Conservation (phyloP, 2,888 invertebrate genomes). For the Pandemis cinnamomeana region DNA sequence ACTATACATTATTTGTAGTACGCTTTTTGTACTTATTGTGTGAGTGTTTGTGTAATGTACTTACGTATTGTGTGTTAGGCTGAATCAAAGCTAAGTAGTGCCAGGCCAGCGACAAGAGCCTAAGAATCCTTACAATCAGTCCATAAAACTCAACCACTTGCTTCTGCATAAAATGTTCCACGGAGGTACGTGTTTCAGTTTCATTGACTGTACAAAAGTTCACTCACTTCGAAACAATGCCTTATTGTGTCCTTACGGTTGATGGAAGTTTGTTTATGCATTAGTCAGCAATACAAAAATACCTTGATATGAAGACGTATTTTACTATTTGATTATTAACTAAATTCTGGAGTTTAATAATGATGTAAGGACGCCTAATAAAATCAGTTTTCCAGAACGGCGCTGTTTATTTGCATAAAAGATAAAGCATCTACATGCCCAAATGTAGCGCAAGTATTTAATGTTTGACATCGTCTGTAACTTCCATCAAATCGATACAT, state of each 20-base stretch:
- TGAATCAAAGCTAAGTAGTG: slow-evolving; percentile 6
- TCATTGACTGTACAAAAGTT: neutral
- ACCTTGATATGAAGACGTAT: too few species aligned
- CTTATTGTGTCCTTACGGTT: neutral
- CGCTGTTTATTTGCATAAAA: neutral
- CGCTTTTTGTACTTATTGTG: slow-evolving; percentile 76
- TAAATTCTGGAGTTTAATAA: neutral
- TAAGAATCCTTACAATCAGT: neutral
- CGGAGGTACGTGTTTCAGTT: neutral
- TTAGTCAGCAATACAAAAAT: neutral
- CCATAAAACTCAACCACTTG: neutral
- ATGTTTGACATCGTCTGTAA: slow-evolving; percentile 2
- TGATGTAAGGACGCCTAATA: neutral
- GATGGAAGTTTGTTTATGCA: neutral
- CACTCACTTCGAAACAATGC: neutral
- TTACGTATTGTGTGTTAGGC: slow-evolving; percentile 49
- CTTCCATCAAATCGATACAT: slow-evolving; percentile 25
- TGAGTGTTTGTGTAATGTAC: slow-evolving; percentile 60
- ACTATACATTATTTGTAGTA: slow-evolving; percentile 54
- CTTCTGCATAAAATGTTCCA: neutral
- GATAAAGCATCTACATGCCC: neutral
- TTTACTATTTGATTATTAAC: too few species aligned
- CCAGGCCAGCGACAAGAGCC: neutral
- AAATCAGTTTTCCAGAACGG: neutral
- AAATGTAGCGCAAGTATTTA: neutral